Evolutionary conservation across 1,140 invertebrate species (phyloP).

Genomic region (Leptopilina boulardi): DNA sequence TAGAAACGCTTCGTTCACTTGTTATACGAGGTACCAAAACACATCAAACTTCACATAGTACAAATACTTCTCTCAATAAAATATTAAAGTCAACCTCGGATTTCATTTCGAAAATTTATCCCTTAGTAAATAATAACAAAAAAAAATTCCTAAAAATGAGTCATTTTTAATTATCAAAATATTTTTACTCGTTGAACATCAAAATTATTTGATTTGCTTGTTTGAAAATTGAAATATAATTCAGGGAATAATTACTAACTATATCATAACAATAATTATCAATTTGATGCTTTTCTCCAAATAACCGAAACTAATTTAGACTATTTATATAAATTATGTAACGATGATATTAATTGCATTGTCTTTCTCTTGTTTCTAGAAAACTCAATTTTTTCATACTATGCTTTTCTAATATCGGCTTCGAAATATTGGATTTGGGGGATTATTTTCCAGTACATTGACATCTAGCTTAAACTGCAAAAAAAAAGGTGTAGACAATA

Average conservation of each 20-base stretch:
- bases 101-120: background rate
- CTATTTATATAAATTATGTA: too few relatives aligned
- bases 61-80: slow-evolving; percentile 4
- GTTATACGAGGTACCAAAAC: slow-evolving; percentile 15
- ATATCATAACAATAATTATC: too few relatives aligned
- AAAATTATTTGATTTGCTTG: too few relatives aligned
- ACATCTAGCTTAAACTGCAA: slow-evolving; percentile 21
- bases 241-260: too few relatives aligned
- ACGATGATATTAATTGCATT: background rate
- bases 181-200: too few relatives aligned
- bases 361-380: background rate
- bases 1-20: slow-evolving; percentile 6
- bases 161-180: too few relatives aligned
- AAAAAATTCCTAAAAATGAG: too few relatives aligned
- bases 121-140: background rate
- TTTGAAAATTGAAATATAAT: too few relatives aligned
- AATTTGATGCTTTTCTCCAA: too few relatives aligned
- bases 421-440: background rate
- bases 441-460: slow-evolving; percentile 22
- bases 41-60: slow-evolving; percentile 21
- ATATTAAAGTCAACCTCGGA: background rate
- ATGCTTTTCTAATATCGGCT: background rate
- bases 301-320: too few relatives aligned
- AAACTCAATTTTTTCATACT: background rate
- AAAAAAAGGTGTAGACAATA: slow-evolving; percentile 17